These are phyloP conservation scores for Gymnopithys bicolor DNA, from an alignment of 2,797 vertebrate species.

Conservation along the genomic window DNA sequence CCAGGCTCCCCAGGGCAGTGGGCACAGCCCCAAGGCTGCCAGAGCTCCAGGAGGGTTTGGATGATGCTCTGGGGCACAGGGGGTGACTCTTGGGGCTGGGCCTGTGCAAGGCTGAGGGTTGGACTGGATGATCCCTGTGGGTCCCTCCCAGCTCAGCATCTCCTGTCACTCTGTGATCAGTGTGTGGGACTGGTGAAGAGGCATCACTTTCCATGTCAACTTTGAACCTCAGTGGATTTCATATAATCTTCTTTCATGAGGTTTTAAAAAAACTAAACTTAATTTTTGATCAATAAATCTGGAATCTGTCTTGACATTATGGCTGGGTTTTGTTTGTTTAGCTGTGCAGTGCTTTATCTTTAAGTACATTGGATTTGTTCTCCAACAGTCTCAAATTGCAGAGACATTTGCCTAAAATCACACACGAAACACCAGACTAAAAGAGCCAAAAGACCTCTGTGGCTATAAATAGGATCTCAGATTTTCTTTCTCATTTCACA, in stretches of 20 bases:
- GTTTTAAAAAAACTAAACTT: conserved; percentile 77
- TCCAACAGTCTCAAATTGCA: neutral
- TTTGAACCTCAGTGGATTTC: conserved; percentile 81
- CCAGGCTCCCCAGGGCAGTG: neutral
- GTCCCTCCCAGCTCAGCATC: neutral
- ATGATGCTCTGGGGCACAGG: neutral
- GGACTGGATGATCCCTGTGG: neutral
- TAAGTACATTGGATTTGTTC: neutral
- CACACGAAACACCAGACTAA: neutral
- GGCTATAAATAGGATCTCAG: neutral
- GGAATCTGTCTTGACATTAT: conserved; percentile 60
- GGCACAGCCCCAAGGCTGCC: neutral
- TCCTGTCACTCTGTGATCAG: neutral
- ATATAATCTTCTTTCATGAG: conserved; percentile 78
- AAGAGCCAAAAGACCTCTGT: neutral
- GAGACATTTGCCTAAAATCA: neutral
- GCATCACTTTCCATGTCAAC: neutral
- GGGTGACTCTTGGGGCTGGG: neutral
- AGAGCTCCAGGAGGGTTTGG: neutral
- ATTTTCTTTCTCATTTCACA: conserved; percentile 9
- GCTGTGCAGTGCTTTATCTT: conserved; percentile 63
- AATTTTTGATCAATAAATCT: conserved; percentile 72
- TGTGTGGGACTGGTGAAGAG: neutral
- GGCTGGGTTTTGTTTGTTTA: conserved; percentile 68
- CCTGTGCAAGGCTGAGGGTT: neutral